These are phyloP conservation scores for Eurois occulta DNA, from an alignment of 2,888 invertebrate species.

Conservation along the genomic window DNA sequence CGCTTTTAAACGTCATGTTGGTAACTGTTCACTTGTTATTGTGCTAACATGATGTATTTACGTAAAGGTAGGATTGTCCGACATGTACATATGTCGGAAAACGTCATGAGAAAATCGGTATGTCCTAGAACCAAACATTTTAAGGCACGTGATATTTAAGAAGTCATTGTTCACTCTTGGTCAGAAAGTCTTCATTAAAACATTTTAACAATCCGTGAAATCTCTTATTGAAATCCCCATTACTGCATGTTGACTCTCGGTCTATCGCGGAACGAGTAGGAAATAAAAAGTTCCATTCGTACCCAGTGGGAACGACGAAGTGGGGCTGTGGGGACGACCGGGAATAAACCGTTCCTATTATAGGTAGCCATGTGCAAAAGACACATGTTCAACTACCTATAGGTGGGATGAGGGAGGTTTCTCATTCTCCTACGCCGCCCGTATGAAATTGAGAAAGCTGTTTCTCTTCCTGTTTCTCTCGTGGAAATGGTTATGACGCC, in stretches of 20 bases:
- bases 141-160: not conserved
- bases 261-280: too few species aligned
- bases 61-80: not conserved
- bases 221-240: too few species aligned
- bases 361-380: not conserved
- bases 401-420: not conserved
- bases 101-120: not conserved
- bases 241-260: too few species aligned
- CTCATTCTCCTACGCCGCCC: not conserved
- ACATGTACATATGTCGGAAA: not conserved
- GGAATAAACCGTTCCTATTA: too few species aligned
- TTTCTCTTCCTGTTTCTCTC: too few species aligned
- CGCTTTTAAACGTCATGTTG: slow-evolving; percentile 27
- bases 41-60: not conserved
- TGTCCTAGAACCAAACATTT: not conserved
- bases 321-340: too few species aligned
- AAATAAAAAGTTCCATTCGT: too few species aligned
- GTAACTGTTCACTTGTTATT: not conserved
- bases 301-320: too few species aligned
- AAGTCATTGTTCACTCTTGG: too few species aligned
- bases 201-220: too few species aligned
- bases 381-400: not conserved
- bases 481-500: not conserved
- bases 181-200: too few species aligned
- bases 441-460: not conserved